phyloP scores from a whole-genome alignment of 2,888 invertebrate genomes.

The Pachymerium ferrugineum region DNA sequence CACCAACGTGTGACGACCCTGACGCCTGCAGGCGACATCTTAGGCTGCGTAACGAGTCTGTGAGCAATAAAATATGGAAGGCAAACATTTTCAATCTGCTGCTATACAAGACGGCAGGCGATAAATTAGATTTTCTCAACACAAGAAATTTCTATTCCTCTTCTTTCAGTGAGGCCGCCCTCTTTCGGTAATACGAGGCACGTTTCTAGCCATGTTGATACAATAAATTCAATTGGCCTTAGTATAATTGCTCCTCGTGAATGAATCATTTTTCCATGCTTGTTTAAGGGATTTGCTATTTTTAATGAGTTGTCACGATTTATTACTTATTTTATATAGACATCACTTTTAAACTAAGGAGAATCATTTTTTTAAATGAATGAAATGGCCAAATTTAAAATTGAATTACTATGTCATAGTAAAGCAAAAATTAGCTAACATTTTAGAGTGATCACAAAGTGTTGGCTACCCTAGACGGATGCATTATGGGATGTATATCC shows the following conservation, averaged over 20 bases:
- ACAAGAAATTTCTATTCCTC: not conserved
- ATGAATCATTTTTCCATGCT: not conserved
- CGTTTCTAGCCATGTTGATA: not conserved
- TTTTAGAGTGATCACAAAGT: too few relatives aligned
- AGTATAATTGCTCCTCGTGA: not conserved
- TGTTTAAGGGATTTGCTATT: not conserved
- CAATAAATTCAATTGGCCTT: not conserved
- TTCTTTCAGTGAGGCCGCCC: not conserved
- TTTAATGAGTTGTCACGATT: not conserved
- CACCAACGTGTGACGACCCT: constrained; percentile 13
- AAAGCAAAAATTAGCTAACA: too few relatives aligned
- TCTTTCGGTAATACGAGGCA: not conserved
- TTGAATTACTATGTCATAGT: too few relatives aligned
- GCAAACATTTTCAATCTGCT: constrained; percentile 13
- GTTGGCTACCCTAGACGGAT: too few relatives aligned
- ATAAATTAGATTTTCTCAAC: constrained; percentile 13
- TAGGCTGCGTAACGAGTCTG: constrained; percentile 13
- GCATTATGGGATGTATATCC: too few relatives aligned
- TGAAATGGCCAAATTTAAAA: too few relatives aligned
- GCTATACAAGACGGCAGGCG: constrained; percentile 8
- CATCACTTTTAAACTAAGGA: too few relatives aligned
- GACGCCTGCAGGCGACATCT: constrained; percentile 13
- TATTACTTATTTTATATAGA: not conserved
- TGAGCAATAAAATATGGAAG: constrained; percentile 8
- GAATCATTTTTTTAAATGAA: too few relatives aligned